Base-by-base conservation (phyloP, 2,797 vertebrate genomes). In the Telmatherina bonti region DNA sequence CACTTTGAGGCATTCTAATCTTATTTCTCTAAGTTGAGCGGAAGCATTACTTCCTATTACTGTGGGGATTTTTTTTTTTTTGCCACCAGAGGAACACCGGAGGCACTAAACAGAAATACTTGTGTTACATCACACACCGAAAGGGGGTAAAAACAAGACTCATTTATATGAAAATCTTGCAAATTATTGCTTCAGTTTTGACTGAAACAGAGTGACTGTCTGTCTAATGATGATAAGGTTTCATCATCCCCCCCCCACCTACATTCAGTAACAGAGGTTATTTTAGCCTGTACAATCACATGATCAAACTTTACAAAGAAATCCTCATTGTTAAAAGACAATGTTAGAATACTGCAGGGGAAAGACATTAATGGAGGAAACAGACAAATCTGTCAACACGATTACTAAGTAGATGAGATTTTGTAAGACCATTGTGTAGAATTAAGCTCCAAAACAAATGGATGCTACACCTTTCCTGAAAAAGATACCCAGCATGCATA, bases 121-220 rank as follows among this genome's bases (percentile, higher is more conserved):
- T 76, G 30, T 58, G 43, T 58, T 41, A 62, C 9, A 63, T 41
- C 9, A 52, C 12, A 52, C 8, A 66, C 18, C 27, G 15, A 24
- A 0, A 1, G 72, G 10, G 22, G 18, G 47, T 15, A 56, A 54
- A 49, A 24, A 43, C 27, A 67, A 56, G 7, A 33, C 31, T 52
- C 5, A 57, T 58, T 57, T 13, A 26, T 43, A 71, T 68, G 3
- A 57, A 55, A 76, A 49, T 62, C n/a, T 70, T 74, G 26, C 72
- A 60, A 8, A 35, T 57, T 68, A 62, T 77, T 84, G 53, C 59
- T 31, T 80, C 64, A 78, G 59, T 63, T 69, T 71, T 26, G 35
- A 58, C 36, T 62, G n/a, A 24, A 76, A 58, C 51, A 59, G 4
- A 58, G 26, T 36, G 57, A 54, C 38, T 33, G 22, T 49, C 36